Evolutionary conservation across 2,797 vertebrate species (phyloP).

Genomic region (Gymnoscopelus braueri): DNA sequence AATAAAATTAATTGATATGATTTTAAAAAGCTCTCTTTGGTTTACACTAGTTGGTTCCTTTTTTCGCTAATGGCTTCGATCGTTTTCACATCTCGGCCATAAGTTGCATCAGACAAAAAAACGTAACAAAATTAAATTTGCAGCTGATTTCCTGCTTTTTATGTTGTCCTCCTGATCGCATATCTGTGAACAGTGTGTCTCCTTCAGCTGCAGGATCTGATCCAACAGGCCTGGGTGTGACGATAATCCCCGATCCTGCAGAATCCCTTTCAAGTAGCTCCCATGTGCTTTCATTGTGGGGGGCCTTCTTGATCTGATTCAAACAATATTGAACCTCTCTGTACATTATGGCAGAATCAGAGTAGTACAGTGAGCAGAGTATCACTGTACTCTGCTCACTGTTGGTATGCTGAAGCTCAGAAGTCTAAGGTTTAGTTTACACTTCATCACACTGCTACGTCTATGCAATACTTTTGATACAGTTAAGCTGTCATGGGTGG

Average conservation of each 20-base stretch:
- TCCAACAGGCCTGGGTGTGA: slow-evolving; percentile 87
- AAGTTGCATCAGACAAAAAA: no score
- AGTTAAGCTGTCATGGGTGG: slow-evolving; percentile 39
- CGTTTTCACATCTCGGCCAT: no score
- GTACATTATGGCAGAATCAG: slow-evolving; percentile 84
- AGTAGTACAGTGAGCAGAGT: slow-evolving; percentile 67
- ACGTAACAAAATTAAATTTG: no score
- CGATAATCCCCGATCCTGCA: slow-evolving; percentile 91
- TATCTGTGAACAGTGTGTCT: slow-evolving; percentile 84
- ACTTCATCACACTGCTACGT: no score
- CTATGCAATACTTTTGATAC: slow-evolving; percentile 35
- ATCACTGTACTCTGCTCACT: slow-evolving; percentile 45
- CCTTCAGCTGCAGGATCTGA: slow-evolving; percentile 87
- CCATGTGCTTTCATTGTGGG: slow-evolving; percentile 98
- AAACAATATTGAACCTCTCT: slow-evolving; percentile 94
- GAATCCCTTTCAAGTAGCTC: slow-evolving; percentile 93
- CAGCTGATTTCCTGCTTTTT: no score
- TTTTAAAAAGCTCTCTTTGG: no score
- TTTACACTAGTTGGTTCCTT: no score
- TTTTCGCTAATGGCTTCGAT: no score
- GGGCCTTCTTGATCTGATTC: slow-evolving; percentile 92
- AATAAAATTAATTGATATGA: no score
- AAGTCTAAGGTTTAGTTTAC: no score
- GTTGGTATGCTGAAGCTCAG: slow-evolving; percentile 12
- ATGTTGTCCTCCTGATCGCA: no score